A percentile compares a stretch with the other conserved stretches of the same genome.
phyloP scores from a whole-genome alignment of 2,888 invertebrate genomes.

The Leptopterna dolabrata region DNA sequence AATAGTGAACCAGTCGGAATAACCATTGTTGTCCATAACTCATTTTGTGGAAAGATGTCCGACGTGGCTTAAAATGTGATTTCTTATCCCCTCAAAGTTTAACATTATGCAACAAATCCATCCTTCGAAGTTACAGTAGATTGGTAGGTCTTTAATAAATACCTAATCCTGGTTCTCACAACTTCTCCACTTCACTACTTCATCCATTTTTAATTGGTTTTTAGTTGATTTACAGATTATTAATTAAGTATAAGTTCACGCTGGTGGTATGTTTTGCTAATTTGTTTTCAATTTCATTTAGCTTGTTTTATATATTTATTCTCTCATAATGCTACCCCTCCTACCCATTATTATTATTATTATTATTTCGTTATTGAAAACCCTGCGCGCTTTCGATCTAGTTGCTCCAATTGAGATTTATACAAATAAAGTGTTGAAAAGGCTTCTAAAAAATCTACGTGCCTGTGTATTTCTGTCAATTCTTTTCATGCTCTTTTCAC shows the following conservation, averaged over 20 bases:
- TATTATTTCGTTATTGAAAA: neutral
- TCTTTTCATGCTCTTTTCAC: neutral
- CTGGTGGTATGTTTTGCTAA: neutral
- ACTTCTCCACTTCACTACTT: neutral
- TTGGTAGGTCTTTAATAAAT: neutral
- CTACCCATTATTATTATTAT: neutral
- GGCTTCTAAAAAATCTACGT: neutral
- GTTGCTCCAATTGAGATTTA: neutral
- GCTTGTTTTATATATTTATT: neutral
- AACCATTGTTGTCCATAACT: neutral
- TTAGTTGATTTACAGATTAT: neutral
- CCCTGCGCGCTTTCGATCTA: neutral
- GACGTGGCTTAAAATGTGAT: neutral
- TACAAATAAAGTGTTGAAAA: neutral
- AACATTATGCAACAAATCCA: neutral
- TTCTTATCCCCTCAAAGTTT: neutral
- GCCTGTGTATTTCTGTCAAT: conserved; percentile 6
- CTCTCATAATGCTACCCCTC: neutral
- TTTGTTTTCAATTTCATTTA: neutral
- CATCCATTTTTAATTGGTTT: neutral
- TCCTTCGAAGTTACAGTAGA: neutral
- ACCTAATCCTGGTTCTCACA: neutral
- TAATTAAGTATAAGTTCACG: neutral
- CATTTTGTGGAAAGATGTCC: neutral
- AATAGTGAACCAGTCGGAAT: no score